Base-by-base conservation (phyloP, 1,140 invertebrate genomes). In the Drosophila paulistorum region DNA sequence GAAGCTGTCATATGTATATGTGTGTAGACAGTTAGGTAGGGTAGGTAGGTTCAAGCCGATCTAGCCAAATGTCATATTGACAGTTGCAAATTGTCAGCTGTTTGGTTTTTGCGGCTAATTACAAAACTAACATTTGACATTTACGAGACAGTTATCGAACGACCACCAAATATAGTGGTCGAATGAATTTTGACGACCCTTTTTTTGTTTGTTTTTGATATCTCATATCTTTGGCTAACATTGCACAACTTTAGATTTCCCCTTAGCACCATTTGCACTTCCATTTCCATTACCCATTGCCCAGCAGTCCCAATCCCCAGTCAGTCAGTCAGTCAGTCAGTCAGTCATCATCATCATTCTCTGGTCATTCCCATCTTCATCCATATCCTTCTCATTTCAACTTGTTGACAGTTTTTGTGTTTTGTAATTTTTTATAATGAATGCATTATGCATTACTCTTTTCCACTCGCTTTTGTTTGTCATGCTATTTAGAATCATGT, bases 371-470 rank as follows among this genome's bases (percentile, higher is more conserved):
- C 7, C 42, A 48, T 51, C 11, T 51, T 51, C n/a, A 51, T 51
- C n/a, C 9, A 11, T 20, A 51, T 51, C 45, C 17, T 20, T 23
- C 45, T 48, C 26, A 76, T 70, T 70, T 39, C 64, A 65, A 71
- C 75, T 79, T 86, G 82, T 85, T 86, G 78, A 86, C 82, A 86
- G 76, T 80, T 85, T 82, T 82, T 67, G 74, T 77, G 79, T 80
- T 87, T 75, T 75, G 76, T 78, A 77, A 78, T 78, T 75, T 75
- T 78, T 58, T 68, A 79, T 79, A 76, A 76, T 79, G 76, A 75
- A 79, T 79, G 76, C 76, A 76, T 77, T 62, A 71, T 77, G 71
- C 73, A 75, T 74, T 74, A 60, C 67, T 76, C 57, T 59, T 59
- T 59, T 59, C 33, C 33, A 11, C 57, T 11, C 17, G 57, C 57